A percentile compares a stretch with the other conserved stretches of the same genome.
Conservation (phyloP, 2,113 vertebrate genomes). For the Carettochelys insculpta region DNA sequence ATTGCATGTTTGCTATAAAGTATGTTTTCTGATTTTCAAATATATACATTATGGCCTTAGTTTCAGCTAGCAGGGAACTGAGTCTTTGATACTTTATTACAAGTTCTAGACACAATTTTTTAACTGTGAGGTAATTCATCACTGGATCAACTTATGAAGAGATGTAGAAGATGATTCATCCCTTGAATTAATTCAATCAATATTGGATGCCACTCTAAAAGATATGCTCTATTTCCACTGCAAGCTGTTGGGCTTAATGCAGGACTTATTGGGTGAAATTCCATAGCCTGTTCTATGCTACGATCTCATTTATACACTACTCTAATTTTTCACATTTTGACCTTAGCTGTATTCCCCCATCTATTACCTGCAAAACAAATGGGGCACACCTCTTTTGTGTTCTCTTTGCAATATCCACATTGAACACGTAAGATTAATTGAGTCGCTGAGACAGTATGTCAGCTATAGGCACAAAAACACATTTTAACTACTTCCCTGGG, state of each 20-base stretch:
- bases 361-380: neutral
- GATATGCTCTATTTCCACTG: neutral
- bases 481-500: neutral
- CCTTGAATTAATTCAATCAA: neutral
- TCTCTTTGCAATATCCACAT: neutral
- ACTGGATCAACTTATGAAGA: neutral
- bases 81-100: neutral
- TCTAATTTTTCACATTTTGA: neutral
- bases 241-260: neutral
- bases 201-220: neutral
- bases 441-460: neutral
- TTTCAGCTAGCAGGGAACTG: neutral
- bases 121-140: neutral
- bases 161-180: neutral
- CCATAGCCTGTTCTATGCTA: neutral
- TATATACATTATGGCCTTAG: neutral
- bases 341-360: neutral
- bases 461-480: neutral
- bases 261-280: neutral
- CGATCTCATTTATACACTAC: neutral
- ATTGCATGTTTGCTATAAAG: neutral
- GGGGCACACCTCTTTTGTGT: neutral
- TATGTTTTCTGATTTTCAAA: neutral
- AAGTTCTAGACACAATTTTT: neutral
- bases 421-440: neutral